Evolutionary conservation across 2,888 invertebrate genomes (phyloP), one percentile per base, ranked within the genome.

Genomic region (Ormyrus rosae): DNA sequence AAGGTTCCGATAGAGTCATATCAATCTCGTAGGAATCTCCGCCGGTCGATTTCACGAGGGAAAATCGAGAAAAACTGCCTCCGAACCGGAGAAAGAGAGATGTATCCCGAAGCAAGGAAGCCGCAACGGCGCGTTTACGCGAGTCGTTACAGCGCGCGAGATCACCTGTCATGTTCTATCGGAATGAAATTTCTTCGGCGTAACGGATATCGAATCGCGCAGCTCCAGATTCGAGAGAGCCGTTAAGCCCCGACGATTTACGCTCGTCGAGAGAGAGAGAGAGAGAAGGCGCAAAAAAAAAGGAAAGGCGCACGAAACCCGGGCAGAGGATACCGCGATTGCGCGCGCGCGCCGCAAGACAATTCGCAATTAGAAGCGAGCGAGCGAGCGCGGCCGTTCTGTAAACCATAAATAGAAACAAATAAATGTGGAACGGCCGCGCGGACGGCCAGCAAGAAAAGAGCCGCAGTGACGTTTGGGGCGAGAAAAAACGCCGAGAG

Each of bases 211-310:
- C 48, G 50, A 34, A 51, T 60, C 8, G 34, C 58, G 51, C 68
- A 63, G n/a, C 55, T 67, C 53, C 77, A 70, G 80, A 81, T 55
- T 51, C 46, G 51, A 50, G 51, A 34, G 34, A 56, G 65, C 58
- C 48, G 64, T 73, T 73, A 73, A 73, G 55, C 46, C 60, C 51
- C 61, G 11, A 58, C 51, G 50, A 6, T 34, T 71, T 51, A 19
- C 50, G 34, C 11, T 48, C 46, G 51, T 53, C 10, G 53, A 2
- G 10, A 51, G 6, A 51, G 6, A 51, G 51, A 53, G 53, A 7
- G 53, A 3, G 53, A 53, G 61, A 34, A 9, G 45, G 48, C 8
- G n/a, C 5, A 48, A 2, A 50, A 2, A 48, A 64, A 64, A 64
- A 8, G 13, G 64, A 48, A 53, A 53, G 11, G 11, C 8, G 53